Conservation (phyloP, 2,888 invertebrate species). For the Ephialtes manifestator region DNA sequence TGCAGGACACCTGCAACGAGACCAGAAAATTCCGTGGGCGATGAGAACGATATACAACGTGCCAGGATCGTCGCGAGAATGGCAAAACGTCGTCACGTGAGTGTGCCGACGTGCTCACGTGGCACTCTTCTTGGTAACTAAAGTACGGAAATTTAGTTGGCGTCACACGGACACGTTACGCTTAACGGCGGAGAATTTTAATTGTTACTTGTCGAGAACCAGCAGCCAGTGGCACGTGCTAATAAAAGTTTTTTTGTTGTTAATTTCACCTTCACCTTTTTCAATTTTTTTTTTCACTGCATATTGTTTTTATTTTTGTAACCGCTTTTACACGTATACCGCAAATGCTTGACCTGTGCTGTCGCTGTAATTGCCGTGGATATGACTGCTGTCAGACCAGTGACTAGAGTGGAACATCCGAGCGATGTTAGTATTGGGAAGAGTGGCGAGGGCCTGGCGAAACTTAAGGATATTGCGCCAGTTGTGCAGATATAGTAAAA, state of each 20-base stretch:
- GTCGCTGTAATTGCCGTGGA: too few relatives aligned
- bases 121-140: not conserved
- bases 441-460: too few relatives aligned
- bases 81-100: slow-evolving; percentile 57
- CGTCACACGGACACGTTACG: slow-evolving; percentile 54
- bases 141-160: slow-evolving; percentile 54
- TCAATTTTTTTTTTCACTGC: not conserved
- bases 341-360: not conserved
- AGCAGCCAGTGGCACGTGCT: slow-evolving; percentile 44
- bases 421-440: too few relatives aligned
- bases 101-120: not conserved
- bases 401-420: too few relatives aligned
- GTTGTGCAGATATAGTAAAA: too few relatives aligned
- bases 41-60: slow-evolving; percentile 11
- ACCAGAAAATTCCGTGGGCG: slow-evolving; percentile 42
- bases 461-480: too few relatives aligned
- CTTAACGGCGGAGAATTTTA: slow-evolving; percentile 68
- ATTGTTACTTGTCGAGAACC: slow-evolving; percentile 56
- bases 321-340: not conserved
- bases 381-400: too few relatives aligned
- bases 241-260: slow-evolving; percentile 56
- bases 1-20: slow-evolving; percentile 33
- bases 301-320: slow-evolving; percentile 18
- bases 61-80: not conserved
- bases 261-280: not conserved